phyloP scores from a whole-genome alignment of 2,797 vertebrate genomes.

The Dipus sagitta region DNA sequence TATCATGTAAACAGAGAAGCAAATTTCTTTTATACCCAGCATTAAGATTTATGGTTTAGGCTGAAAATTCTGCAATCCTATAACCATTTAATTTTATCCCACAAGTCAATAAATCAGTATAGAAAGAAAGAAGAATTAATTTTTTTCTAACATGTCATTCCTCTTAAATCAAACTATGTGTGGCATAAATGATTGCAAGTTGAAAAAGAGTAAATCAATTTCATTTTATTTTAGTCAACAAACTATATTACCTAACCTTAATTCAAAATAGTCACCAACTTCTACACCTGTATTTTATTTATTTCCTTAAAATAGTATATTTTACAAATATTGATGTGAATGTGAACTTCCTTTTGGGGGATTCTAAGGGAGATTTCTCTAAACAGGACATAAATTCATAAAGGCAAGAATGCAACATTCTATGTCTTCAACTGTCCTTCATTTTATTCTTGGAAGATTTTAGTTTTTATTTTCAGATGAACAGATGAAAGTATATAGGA shows the following conservation, averaged over 20 bases:
- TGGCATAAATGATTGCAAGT: neutral
- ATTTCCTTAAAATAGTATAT: neutral
- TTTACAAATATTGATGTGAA: neutral
- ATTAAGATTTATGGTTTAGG: neutral
- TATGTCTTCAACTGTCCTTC: neutral
- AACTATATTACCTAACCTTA: neutral
- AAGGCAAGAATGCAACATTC: neutral
- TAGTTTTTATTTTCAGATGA: neutral
- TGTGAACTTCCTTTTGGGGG: neutral
- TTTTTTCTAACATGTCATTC: neutral
- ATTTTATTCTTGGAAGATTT: neutral
- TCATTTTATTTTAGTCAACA: neutral
- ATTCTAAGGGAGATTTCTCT: neutral
- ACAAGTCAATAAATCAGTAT: neutral
- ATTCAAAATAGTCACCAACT: neutral
- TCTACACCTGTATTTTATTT: neutral
- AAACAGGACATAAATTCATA: neutral
- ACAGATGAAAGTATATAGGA: neutral
- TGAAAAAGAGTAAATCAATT: neutral
- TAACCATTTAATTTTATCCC: neutral
- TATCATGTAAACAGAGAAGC: neutral
- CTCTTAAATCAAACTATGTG: neutral
- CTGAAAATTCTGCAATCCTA: neutral
- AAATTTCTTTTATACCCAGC: neutral
- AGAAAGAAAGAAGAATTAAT: slow-evolving; percentile 21